Evolutionary conservation across 2,888 invertebrate species (phyloP), one percentile per base, ranked within the genome.

Genomic region (Caenorhabditis zanzibari): DNA sequence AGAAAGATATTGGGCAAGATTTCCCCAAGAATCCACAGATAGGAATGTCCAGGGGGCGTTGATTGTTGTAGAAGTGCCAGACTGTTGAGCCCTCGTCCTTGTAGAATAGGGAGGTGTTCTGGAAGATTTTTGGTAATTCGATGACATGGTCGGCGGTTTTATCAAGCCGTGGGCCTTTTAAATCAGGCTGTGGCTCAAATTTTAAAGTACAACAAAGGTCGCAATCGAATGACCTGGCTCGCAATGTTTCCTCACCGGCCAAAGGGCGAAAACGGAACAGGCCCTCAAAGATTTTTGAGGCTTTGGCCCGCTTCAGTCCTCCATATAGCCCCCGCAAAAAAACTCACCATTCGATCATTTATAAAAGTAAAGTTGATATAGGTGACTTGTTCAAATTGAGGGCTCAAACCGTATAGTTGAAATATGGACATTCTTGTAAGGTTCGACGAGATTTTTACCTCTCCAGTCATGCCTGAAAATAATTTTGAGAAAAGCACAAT

Each of bases 21-120:
- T 66, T 71, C 4, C 85, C 85, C 19, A 76, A 52, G 41, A 82
- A 88, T 3, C 88, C 88, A 41, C 88, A 88, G 26, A 74, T 52
- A 0, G 88, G 88, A 19, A 64, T 84, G 32, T 68, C 73, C 12
- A 80, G 32, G 0, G 88, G 88, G 2, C 83, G 49, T 6, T 12
- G 5, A 26, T 75, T 54, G 5, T 49, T 66, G 69, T 66, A 82
- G 26, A 64, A 71, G 35, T 64, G 58, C 76, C 82, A 82, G 24
- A 75, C 35, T 5, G 81, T 19, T 0, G 32, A 12, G 4, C 5
- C 14, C 19, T 81, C 75, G 16, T 75, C 63, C 24, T 68, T 49
- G 56, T 75, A 71, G 54, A 22, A 22, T 0, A 68, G 10, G 6
- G 73, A 59, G 12, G 75, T 61, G 26, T 44, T 59, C 79, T 73